These are phyloP conservation scores for Trissoscelio sp. DNA, from an alignment of 2,888 invertebrate genomes.

Conservation along the genomic window DNA sequence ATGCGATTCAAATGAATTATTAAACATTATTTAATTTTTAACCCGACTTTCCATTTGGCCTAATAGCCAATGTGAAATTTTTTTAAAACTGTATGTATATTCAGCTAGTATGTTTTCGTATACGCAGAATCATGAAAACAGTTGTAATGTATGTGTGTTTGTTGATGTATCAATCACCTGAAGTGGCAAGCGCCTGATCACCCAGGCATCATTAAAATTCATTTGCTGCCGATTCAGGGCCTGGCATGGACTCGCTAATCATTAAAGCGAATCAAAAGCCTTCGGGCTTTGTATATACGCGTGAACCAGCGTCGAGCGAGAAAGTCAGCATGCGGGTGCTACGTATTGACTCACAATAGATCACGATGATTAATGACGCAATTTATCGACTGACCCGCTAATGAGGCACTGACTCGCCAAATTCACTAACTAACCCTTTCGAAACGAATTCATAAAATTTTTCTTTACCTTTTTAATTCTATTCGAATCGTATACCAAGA, in stretches of 20 bases:
- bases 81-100: too few relatives aligned
- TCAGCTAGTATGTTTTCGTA: too few relatives aligned
- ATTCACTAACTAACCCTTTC: constrained; percentile 81
- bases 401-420: constrained; percentile 82
- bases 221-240: constrained; percentile 79
- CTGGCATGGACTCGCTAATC: constrained; percentile 73
- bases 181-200: constrained; percentile 73
- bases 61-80: too few relatives aligned
- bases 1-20: too few relatives aligned
- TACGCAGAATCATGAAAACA: too few relatives aligned
- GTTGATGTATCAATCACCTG: constrained; percentile 78
- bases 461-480: constrained; percentile 52
- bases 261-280: constrained; percentile 73
- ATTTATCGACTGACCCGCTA: constrained; percentile 78
- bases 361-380: constrained; percentile 82
- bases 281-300: constrained; percentile 65
- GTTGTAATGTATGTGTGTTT: constrained; percentile 54
- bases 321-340: constrained; percentile 71
- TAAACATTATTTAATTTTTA: too few relatives aligned
- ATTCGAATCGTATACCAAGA: constrained; percentile 40
- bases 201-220: constrained; percentile 79
- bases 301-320: constrained; percentile 63
- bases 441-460: constrained; percentile 65
- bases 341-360: constrained; percentile 70
- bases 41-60: too few relatives aligned